These are phyloP conservation scores for Pseudoips prasinana DNA, from an alignment of 2,888 invertebrate species.

Conservation along the genomic window DNA sequence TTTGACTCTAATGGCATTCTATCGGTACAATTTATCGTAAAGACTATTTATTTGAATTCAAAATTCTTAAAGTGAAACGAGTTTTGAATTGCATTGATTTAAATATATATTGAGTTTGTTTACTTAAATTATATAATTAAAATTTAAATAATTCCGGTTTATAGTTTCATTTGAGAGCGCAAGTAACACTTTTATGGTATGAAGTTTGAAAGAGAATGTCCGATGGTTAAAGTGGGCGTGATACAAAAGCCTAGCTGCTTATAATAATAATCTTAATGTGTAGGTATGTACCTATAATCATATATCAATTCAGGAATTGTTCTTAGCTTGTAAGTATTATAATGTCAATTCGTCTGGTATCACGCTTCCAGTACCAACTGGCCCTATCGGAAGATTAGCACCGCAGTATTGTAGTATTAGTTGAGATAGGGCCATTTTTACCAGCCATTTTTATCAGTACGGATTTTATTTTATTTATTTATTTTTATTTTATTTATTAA, in stretches of 20 bases:
- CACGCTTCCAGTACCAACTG: no score
- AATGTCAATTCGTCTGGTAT: no score
- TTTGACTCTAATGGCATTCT: constrained; percentile 58
- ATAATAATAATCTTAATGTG: no score
- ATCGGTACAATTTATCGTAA: constrained; percentile 57
- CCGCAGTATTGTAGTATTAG: no score
- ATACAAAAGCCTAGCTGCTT: constrained; percentile 26
- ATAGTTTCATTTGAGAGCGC: constrained; percentile 22
- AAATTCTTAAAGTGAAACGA: constrained; percentile 41
- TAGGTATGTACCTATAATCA: no score
- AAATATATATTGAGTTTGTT: constrained; percentile 52
- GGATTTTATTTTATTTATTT: no score
- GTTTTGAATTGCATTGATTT: constrained; percentile 44
- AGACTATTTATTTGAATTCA: constrained; percentile 57
- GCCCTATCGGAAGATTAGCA: no score
- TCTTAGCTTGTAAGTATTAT: no score
- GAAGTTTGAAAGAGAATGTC: constrained; percentile 15
- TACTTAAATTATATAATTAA: constrained; percentile 58
- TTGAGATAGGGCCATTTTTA: no score
- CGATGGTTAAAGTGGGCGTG: constrained; percentile 24
- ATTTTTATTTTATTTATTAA: no score
- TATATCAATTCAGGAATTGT: no score
- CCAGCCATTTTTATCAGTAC: no score
- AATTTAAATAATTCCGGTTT: constrained; percentile 28
- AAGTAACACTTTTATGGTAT: constrained; percentile 26